Conservation (phyloP, 2,797 vertebrate genomes). For the Coluber constrictor region DNA sequence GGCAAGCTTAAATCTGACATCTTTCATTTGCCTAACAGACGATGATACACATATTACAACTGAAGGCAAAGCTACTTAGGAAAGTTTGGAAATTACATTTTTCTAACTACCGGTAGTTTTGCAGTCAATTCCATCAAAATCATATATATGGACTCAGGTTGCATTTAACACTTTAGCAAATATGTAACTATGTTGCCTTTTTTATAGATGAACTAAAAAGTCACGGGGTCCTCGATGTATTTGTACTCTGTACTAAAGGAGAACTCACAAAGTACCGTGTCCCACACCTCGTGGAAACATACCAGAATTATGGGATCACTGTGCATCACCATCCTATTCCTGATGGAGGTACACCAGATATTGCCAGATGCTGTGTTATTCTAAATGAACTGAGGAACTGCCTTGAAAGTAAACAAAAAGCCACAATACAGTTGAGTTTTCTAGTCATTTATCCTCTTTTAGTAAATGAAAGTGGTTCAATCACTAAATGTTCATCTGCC, state of each 20-base stretch:
- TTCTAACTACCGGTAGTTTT: neutral
- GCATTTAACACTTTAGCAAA: neutral
- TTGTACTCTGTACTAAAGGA: conserved; percentile 88
- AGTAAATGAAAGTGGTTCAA: neutral
- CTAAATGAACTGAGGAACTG: conserved; percentile 78
- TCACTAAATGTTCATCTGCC: neutral
- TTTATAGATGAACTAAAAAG: conserved; percentile 82
- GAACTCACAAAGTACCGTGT: conserved; percentile 85
- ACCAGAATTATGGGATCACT: conserved; percentile 73
- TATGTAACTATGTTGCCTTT: conserved; percentile 2
- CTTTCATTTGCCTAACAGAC: neutral
- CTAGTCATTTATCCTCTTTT: neutral
- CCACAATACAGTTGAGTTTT: conserved; percentile 84
- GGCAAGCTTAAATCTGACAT: neutral
- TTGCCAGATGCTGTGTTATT: conserved; percentile 79
- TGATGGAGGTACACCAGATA: conserved; percentile 79
- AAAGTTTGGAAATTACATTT: neutral
- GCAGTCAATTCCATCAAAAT: neutral
- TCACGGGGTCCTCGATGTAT: conserved; percentile 82
- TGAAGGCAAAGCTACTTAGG: neutral
- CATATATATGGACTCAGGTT: neutral
- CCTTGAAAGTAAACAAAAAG: conserved; percentile 77
- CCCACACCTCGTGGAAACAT: conserved; percentile 81
- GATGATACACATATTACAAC: neutral
- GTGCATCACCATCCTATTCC: conserved; percentile 84